Evolutionary conservation across 2,113 vertebrate species (phyloP).

Genomic region (Ctenodactylus gundi): DNA sequence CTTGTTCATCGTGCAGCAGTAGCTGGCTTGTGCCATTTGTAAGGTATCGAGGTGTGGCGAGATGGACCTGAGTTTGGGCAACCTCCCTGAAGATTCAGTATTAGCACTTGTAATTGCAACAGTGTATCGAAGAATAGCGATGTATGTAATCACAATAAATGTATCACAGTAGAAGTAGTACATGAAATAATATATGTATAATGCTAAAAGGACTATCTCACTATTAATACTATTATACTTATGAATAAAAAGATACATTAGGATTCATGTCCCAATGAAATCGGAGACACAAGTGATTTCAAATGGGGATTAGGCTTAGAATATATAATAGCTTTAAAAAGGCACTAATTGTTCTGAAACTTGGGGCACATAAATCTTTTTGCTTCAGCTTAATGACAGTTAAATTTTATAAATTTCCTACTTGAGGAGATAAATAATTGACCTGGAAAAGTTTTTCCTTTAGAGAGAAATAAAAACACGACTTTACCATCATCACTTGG

Average conservation of each 20-base stretch:
- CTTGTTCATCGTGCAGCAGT: neutral
- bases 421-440: slow-evolving; percentile 68
- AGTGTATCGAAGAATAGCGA: neutral
- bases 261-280: neutral
- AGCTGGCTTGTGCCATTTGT: neutral
- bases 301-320: slow-evolving; percentile 37
- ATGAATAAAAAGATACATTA: neutral
- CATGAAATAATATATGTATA: slow-evolving; percentile 1
- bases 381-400: slow-evolving; percentile 33
- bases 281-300: neutral
- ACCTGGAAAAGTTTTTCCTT: slow-evolving; percentile 64
- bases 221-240: slow-evolving; percentile 7
- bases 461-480: slow-evolving; percentile 70
- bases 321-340: neutral
- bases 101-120: neutral
- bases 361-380: neutral
- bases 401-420: slow-evolving; percentile 66
- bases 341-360: neutral
- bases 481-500: slow-evolving; percentile 62
- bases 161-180: neutral
- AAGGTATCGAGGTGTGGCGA: slow-evolving; percentile 5
- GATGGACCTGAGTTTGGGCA: neutral
- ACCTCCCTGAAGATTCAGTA: neutral
- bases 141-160: neutral
- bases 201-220: neutral